A percentile compares a stretch with the other conserved stretches of the same genome.
Conservation (phyloP, 1,140 invertebrate species). For the Drosophila mayri region DNA sequence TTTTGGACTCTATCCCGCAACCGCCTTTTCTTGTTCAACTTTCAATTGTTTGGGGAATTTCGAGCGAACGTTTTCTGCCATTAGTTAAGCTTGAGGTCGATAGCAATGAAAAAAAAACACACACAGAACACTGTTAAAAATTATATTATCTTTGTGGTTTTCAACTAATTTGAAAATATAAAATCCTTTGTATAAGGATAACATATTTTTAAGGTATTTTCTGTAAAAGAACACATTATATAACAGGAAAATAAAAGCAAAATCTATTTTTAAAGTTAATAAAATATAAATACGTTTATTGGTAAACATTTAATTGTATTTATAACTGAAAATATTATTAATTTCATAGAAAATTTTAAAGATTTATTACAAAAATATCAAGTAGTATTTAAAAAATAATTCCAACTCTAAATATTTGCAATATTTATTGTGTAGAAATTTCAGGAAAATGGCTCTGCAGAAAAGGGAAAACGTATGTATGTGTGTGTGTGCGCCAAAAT, state of each 20-base stretch:
- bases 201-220: neutral
- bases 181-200: neutral
- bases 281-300: neutral
- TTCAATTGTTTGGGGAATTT: slow-evolving; percentile 78
- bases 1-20: neutral
- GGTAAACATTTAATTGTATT: neutral
- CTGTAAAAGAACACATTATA: neutral
- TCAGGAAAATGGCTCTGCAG: neutral
- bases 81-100: slow-evolving; percentile 53
- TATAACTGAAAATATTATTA: neutral
- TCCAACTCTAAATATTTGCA: neutral
- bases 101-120: neutral
- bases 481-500: neutral
- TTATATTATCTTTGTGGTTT: neutral
- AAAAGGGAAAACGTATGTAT: neutral
- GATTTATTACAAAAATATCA: neutral
- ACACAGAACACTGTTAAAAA: slow-evolving; percentile 5
- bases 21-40: slow-evolving; percentile 29
- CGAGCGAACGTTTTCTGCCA: slow-evolving; percentile 66
- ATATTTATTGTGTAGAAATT: neutral
- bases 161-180: neutral
- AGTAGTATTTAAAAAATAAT: no score
- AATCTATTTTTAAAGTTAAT: neutral
- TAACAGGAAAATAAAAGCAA: neutral
- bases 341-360: neutral